Evolutionary conservation across 1,140 invertebrate species (phyloP).

Genomic region (Dolichoris vasculosae): DNA sequence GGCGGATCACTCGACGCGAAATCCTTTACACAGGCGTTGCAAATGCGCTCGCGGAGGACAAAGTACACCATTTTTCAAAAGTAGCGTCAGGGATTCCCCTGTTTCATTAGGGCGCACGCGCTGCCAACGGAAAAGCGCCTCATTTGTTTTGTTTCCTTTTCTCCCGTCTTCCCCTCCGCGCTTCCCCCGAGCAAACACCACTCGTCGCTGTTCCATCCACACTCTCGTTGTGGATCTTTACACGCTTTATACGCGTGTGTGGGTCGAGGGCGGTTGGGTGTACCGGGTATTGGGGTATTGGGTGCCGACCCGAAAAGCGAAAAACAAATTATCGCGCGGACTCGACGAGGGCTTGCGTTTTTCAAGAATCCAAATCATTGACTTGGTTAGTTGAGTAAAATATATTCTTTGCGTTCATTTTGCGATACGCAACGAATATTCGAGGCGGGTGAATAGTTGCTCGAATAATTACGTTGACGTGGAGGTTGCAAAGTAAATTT

Average conservation of each 20-base stretch:
- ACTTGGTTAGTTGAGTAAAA: not conserved
- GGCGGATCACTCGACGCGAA: conserved; percentile 10
- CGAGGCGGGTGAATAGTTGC: too few species aligned
- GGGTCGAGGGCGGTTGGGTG: not conserved
- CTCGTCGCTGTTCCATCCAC: not conserved
- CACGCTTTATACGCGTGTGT: not conserved
- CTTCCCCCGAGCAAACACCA: not conserved
- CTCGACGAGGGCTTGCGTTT: not conserved
- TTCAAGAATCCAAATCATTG: not conserved
- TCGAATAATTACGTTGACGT: too few species aligned
- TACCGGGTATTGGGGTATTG: not conserved
- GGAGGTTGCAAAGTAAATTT: too few species aligned
- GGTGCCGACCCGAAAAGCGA: not conserved
- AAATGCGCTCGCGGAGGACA: not conserved
- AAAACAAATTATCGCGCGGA: not conserved
- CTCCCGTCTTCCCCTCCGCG: not conserved
- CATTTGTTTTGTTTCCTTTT: conserved; percentile 11
- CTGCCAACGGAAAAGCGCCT: not conserved
- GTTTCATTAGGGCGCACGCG: conserved; percentile 22
- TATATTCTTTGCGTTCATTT: not conserved
- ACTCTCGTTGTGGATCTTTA: not conserved
- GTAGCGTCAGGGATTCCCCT: not conserved
- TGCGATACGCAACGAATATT: not conserved
- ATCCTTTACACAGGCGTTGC: not conserved
- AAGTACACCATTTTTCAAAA: conserved; percentile 18